Evolutionary conservation across 2,888 invertebrate species (phyloP).

Genomic region (Drosophila neonasuta): DNA sequence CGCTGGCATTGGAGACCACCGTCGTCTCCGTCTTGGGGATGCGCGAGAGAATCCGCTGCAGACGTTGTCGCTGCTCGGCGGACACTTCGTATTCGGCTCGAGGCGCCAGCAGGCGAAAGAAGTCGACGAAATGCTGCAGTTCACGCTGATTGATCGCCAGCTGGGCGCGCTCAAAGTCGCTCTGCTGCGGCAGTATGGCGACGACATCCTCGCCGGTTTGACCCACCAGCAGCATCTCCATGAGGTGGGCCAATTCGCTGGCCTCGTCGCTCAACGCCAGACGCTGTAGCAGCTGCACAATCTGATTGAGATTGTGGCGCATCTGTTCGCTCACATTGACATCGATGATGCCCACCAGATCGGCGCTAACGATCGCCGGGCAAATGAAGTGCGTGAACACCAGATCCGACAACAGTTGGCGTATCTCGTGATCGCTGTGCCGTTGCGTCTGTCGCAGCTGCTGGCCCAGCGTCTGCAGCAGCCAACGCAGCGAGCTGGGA

Average conservation of each 20-base stretch:
- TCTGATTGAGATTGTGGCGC: conserved; percentile 93
- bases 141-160: conserved; percentile 87
- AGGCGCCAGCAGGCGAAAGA: conserved; percentile 83
- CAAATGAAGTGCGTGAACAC: conserved; percentile 97
- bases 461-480: conserved; percentile 92
- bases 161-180: conserved; percentile 86
- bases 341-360: conserved; percentile 96
- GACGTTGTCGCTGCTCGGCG: conserved; percentile 82
- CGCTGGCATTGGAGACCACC: not conserved
- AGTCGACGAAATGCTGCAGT: conserved; percentile 85
- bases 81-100: conserved; percentile 78
- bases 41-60: conserved; percentile 83
- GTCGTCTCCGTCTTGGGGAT: conserved; percentile 77
- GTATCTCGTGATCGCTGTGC: conserved; percentile 81
- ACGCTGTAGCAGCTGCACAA: conserved; percentile 96
- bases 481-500: conserved; percentile 94
- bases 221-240: conserved; percentile 86
- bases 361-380: conserved; percentile 97
- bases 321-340: conserved; percentile 95
- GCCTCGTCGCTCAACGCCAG: conserved; percentile 91
- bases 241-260: conserved; percentile 88
- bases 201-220: conserved; percentile 82
- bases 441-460: conserved; percentile 84
- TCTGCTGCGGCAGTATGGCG: conserved; percentile 82
- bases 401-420: conserved; percentile 93